Evolutionary conservation across 1,140 invertebrate species (phyloP).

Genomic region (Sinonovacula constricta): DNA sequence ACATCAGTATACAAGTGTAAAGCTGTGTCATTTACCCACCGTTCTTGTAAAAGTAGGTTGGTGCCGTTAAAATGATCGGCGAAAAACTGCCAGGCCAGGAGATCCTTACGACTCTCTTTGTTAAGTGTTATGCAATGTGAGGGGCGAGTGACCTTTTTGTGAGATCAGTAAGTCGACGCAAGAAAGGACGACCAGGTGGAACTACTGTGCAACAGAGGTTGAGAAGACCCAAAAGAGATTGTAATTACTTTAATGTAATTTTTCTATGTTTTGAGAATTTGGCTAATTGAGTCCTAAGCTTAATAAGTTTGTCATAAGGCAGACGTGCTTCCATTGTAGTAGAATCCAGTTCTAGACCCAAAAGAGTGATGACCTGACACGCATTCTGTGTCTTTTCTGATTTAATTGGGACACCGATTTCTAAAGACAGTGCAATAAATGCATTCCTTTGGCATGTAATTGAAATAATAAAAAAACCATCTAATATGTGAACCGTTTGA

Average conservation of each 20-base stretch:
- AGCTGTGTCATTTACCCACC: constrained; percentile 8
- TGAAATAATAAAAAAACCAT: constrained; percentile 48
- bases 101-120: constrained; percentile 21
- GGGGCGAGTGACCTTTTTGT: constrained; percentile 35
- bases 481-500: constrained; percentile 35
- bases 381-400: constrained; percentile 16
- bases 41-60: constrained; percentile 15
- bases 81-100: constrained; percentile 24
- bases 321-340: constrained; percentile 22
- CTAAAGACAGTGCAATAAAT: constrained; percentile 22
- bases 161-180: constrained; percentile 42
- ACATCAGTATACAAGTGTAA: constrained; percentile 42
- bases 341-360: constrained; percentile 44
- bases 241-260: constrained; percentile 32
- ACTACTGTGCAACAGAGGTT: constrained; percentile 47
- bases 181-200: constrained; percentile 35
- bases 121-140: constrained; percentile 43
- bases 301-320: constrained; percentile 33
- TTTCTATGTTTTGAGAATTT: not conserved
- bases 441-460: constrained; percentile 5
- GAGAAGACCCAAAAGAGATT: constrained; percentile 43
- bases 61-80: constrained; percentile 45
- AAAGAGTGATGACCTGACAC: constrained; percentile 11
- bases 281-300: constrained; percentile 7
- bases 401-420: constrained; percentile 27